Evolutionary conservation across 2,888 invertebrate genomes (phyloP), one percentile per base, ranked within the genome.

Genomic region (Lycia hirtaria): DNA sequence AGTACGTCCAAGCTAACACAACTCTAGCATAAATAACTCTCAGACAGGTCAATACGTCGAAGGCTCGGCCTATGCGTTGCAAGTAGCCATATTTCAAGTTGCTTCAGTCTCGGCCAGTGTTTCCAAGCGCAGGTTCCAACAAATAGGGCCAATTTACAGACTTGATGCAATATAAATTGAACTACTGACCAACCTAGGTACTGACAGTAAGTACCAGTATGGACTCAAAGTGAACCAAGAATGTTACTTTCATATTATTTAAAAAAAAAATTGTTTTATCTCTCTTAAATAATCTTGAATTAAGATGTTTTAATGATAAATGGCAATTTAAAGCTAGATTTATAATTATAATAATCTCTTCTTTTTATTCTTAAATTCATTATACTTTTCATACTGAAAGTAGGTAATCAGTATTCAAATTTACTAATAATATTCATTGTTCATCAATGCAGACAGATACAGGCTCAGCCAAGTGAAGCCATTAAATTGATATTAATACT

Each of bases 81-180:
- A 61, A 72, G 68, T 65, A 73, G 74, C 70, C 72, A 79, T 80
- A 81, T 77, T 78, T 78, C 75, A 79, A 76, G 78, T 75, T 78
- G 75, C 71, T 75, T 73, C 68, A 79, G 76, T 77, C 77, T 73
- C 72, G 74, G 67, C 69, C 69, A 67, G 71, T 68, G 63, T 61
- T 61, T 64, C 68, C 56, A 58, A 75, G 71, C 71, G 71, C 69
- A 69, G 68, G 73, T 69, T 75, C 75, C 73, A 78, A 81, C 81
- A 83, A 87, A 86, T 86, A 84, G 76, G 72, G 76, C 74, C 79
- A 86, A 87, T 88, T 87, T 82, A 78, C 76, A 75, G 72, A 75
- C 73, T 78, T 85, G 72, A 73, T 75, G 84, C 85, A 81, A 81
- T 86, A 84, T 86, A 87, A 84, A 88, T 85, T 80, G 81, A 81